phyloP scores from a whole-genome alignment of 2,797 vertebrate species.

The Phoebastria nigripes region DNA sequence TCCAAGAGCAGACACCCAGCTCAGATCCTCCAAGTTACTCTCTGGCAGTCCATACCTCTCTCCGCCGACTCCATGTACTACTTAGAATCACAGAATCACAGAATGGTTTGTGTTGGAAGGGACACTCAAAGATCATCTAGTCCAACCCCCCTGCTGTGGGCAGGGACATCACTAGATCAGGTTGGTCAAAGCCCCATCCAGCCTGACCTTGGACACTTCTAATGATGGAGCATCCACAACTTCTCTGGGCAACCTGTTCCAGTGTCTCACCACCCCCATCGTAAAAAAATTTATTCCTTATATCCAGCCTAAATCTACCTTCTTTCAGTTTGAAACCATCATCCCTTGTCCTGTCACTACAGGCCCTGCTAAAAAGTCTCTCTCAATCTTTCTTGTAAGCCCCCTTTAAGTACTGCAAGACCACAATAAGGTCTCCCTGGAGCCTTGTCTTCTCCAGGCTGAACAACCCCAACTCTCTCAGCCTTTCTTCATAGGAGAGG shows the following conservation, averaged over 20 bases:
- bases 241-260: background rate
- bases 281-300: background rate
- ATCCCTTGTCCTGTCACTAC: background rate
- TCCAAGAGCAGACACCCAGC: background rate
- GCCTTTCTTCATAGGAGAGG: background rate
- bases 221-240: background rate
- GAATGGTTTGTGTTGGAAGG: background rate
- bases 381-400: background rate
- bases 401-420: background rate
- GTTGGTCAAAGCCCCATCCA: background rate
- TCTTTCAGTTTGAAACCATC: background rate
- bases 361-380: background rate
- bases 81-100: background rate
- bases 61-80: fast-evolving
- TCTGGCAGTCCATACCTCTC: background rate
- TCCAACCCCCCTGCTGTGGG: background rate
- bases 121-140: background rate
- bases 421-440: background rate
- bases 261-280: background rate
- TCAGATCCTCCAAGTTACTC: background rate
- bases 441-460: background rate
- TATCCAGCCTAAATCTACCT: background rate
- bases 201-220: background rate
- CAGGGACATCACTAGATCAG: background rate
- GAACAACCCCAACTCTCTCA: background rate